Conservation (phyloP, 2,888 invertebrate genomes). For the Anthoptus insignis region DNA sequence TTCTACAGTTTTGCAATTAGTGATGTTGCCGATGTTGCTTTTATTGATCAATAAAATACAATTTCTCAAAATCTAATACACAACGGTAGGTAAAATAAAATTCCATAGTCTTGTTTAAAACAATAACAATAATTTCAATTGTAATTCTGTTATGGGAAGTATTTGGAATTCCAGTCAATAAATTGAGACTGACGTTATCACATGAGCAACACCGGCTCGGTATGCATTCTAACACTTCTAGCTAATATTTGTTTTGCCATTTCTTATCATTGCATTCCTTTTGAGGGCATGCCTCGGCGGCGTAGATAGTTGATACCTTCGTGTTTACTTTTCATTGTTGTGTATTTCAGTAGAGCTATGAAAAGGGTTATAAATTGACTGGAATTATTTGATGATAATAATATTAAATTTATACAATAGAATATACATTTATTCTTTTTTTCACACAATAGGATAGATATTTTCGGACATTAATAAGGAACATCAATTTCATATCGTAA, state of each 20-base stretch:
- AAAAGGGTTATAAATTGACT: not conserved
- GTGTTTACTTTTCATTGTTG: constrained; percentile 36
- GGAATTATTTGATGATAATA: not conserved
- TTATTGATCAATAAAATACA: too few relatives aligned
- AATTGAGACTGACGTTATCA: constrained; percentile 20
- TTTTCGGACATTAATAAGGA: too few relatives aligned
- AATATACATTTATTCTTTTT: too few relatives aligned
- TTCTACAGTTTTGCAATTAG: too few relatives aligned
- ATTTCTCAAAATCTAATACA: too few relatives aligned
- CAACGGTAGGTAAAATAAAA: too few relatives aligned
- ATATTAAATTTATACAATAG: too few relatives aligned
- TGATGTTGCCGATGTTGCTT: too few relatives aligned
- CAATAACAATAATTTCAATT: not conserved
- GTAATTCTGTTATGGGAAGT: not conserved
- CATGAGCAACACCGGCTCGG: constrained; percentile 23
- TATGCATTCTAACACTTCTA: constrained; percentile 44
- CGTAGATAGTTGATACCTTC: constrained; percentile 41
- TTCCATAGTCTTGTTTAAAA: not conserved
- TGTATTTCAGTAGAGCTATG: constrained; percentile 1
- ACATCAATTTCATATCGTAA: too few relatives aligned
- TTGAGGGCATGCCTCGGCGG: constrained; percentile 54
- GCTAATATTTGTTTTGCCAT: constrained; percentile 47
- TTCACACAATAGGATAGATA: too few relatives aligned
- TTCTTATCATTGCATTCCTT: constrained; percentile 61
- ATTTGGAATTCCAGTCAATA: constrained; percentile 9